phyloP scores from a whole-genome alignment of 2,888 invertebrate genomes.

The Syrista parreyssii region DNA sequence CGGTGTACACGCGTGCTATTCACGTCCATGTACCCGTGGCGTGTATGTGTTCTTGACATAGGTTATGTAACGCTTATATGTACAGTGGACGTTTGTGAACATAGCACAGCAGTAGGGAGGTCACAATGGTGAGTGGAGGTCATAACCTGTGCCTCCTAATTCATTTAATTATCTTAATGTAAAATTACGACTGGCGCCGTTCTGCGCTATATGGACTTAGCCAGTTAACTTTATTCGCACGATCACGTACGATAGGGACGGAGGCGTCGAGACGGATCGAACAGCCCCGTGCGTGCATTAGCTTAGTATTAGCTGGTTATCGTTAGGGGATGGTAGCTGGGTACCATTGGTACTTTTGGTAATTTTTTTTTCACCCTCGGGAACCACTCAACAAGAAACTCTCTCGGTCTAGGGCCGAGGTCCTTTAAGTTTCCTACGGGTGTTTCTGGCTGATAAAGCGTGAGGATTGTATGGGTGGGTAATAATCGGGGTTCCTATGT shows the following conservation, averaged over 20 bases:
- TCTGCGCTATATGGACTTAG: slow-evolving; percentile 25
- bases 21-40: not conserved
- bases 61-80: not conserved
- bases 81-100: not conserved
- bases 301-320: not conserved
- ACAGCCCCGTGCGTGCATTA: not conserved
- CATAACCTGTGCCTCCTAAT: slow-evolving; percentile 41
- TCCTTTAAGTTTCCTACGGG: not conserved
- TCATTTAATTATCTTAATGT: slow-evolving; percentile 57
- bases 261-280: not conserved
- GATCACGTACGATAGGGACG: slow-evolving; percentile 20
- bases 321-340: not conserved
- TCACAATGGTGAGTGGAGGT: slow-evolving; percentile 13
- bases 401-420: not conserved
- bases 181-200: slow-evolving; percentile 42
- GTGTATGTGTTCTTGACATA: not conserved
- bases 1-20: slow-evolving; percentile 1
- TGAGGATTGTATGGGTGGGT: not conserved
- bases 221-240: slow-evolving; percentile 39
- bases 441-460: slow-evolving; percentile 7
- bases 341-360: not conserved
- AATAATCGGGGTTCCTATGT: not conserved
- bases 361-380: not conserved
- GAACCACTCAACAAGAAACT: not conserved
- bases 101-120: slow-evolving; percentile 16